Evolutionary conservation across 2,888 invertebrate species (phyloP), one percentile per base, ranked within the genome.

Genomic region (Stomorhina lunata): DNA sequence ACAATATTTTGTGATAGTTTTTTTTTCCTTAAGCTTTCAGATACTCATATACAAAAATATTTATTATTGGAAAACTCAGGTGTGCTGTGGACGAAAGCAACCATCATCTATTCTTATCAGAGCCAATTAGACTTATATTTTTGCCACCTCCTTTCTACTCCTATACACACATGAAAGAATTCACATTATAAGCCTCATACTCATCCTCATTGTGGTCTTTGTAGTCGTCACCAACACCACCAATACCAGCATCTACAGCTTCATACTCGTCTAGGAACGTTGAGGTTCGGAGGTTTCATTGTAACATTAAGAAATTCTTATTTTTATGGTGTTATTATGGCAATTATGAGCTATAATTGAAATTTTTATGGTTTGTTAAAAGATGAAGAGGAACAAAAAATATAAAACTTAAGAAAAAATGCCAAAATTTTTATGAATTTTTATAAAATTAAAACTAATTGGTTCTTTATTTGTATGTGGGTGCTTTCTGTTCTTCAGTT

Each of bases 301-400:
- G 63, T 15, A 43, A 61, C 68, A 78, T 81, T 81, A 50, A 78
- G 69, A 81, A 81, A 81, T 81, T 78, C 73, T 25, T 75, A 81
- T 81, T 78, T 81, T 81, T 83, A 80, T 83, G 79, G 80, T 83
- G 82, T 83, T 79, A 80, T 83, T 83, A 72, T 76, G 75, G 80
- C 80, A 79, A 83, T 83, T 83, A 83, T 80, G 82, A 83, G 79
- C 66, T 79, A 80, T 76, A 83, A 83, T 83, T 83, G 82, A 80
- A 83, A 71, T 71, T 76, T 63, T 83, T 83, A 80, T 83, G 80
- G 75, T 80, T 76, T 76, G 61, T 72, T 66, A 59, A 65, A 34
- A 45, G 45, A 48, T 10, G 76, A 72, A 45, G 27, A 57, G 63
- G 77, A 68, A 69, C 5, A 48, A 22, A 17, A 43, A 32, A 72